Conservation (phyloP, 2,888 invertebrate species). For the Trachelus stipa region DNA sequence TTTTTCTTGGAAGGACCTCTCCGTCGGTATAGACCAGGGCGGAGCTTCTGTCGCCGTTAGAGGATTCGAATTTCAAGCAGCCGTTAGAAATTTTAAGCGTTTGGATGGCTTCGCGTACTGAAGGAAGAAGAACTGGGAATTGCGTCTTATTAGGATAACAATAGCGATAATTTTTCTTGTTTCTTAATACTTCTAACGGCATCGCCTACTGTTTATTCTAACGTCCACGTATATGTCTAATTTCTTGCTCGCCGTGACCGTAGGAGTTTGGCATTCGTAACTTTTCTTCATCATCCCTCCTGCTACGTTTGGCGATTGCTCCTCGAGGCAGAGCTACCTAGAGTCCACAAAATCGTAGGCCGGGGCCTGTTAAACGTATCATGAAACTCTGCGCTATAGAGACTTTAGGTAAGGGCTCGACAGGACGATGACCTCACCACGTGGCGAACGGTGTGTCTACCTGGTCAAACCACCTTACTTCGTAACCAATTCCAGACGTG, state of each 20-base stretch:
- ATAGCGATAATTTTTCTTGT: background rate
- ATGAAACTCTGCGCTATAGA: background rate
- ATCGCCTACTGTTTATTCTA: background rate
- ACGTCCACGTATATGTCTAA: background rate
- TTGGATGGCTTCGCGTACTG: background rate
- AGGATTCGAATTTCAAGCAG: background rate
- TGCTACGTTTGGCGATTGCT: constrained; percentile 1
- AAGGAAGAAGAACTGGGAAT: background rate
- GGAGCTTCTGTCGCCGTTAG: background rate
- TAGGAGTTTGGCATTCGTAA: background rate
- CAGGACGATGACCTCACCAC: constrained; percentile 56
- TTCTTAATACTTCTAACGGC: background rate
- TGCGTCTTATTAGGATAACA: background rate
- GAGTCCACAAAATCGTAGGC: background rate
- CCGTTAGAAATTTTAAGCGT: background rate
- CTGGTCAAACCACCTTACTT: constrained; percentile 54
- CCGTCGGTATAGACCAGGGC: background rate
- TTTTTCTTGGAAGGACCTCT: background rate
- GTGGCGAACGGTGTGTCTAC: constrained; percentile 53
- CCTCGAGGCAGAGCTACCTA: constrained; percentile 1
- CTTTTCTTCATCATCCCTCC: background rate
- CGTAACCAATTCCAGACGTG: constrained; percentile 50
- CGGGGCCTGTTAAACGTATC: background rate
- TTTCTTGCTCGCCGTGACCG: background rate
- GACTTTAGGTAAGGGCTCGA: constrained; percentile 46